Conservation (phyloP, 2,113 vertebrate genomes). For the Neotoma lepida region DNA sequence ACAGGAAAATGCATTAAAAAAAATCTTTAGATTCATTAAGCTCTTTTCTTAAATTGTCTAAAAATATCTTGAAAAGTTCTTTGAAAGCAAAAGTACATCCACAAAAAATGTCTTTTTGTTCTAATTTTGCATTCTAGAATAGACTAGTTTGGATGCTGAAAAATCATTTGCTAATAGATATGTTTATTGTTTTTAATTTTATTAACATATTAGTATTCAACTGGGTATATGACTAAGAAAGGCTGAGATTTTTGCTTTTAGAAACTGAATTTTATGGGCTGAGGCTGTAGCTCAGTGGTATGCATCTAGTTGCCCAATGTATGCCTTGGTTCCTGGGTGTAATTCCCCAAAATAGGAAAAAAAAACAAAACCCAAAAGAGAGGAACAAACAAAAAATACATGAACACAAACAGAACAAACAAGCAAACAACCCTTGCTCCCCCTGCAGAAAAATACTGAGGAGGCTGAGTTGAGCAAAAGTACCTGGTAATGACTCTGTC, state of each 20-base stretch:
- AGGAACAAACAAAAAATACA: neutral
- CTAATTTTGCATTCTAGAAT: neutral
- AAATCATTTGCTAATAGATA: neutral
- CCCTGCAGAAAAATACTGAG: neutral
- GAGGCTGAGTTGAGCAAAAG: slow-evolving; percentile 36
- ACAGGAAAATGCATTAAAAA: neutral
- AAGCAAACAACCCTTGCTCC: neutral
- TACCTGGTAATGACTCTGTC: slow-evolving; percentile 50
- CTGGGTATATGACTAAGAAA: neutral
- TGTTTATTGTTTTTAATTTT: neutral
- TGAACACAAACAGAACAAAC: neutral
- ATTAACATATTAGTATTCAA: neutral
- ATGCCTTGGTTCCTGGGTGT: neutral
- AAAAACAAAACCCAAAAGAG: neutral
- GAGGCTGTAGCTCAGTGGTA: neutral
- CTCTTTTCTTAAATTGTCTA: neutral
- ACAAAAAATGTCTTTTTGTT: neutral
- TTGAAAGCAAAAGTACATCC: neutral
- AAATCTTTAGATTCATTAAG: neutral
- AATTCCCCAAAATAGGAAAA: neutral
- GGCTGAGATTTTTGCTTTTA: neutral
- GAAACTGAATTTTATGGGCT: neutral
- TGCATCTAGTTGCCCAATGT: neutral
- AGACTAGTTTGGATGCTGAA: neutral
- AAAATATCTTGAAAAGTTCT: neutral